Conservation (phyloP, 2,113 vertebrate genomes). For the Ivindomyrus marchei region DNA sequence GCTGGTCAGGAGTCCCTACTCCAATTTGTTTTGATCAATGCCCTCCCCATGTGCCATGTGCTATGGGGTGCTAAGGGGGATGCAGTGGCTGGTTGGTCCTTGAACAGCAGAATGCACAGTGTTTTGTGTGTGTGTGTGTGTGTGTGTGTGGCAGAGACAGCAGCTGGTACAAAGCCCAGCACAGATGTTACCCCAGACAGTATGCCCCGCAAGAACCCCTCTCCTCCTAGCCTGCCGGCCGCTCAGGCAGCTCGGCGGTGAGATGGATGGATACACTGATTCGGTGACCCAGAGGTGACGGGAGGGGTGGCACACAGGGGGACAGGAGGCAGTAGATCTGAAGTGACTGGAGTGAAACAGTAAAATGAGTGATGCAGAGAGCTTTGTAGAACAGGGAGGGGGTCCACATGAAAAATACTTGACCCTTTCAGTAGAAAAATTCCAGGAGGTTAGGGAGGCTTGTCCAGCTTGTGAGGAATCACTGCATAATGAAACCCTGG, state of each 20-base stretch:
- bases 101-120: neutral
- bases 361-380: neutral
- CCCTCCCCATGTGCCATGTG: neutral
- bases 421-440: neutral
- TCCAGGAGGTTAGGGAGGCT: neutral
- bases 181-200: neutral
- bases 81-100: neutral
- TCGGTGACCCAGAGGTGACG: neutral
- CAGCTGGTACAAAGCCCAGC: neutral
- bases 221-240: neutral
- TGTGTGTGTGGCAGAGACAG: neutral
- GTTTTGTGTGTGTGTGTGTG: neutral
- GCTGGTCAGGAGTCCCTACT: neutral
- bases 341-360: neutral
- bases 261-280: neutral
- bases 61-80: neutral
- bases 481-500: neutral
- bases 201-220: neutral
- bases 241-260: neutral
- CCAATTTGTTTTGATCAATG: constrained; percentile 3
- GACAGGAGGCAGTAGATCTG: neutral
- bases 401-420: neutral
- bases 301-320: neutral
- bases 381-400: neutral
- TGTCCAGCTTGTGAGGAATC: neutral